Percentiles rank a stretch among this genome's conserved stretches.
Conservation (phyloP, 2,888 invertebrate genomes). For the Cephus pygmeus region DNA sequence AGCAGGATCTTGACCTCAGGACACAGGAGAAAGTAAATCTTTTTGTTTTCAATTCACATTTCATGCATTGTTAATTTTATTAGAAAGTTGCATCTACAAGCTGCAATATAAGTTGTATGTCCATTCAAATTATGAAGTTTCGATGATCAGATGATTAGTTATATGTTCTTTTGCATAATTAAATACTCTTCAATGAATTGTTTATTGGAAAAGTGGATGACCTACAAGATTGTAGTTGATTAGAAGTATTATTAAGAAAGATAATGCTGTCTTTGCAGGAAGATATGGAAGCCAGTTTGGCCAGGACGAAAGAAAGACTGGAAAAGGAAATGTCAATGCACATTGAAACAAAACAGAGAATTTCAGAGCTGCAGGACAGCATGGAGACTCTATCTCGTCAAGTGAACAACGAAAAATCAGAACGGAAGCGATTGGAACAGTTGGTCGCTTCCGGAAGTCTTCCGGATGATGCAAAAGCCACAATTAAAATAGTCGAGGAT, state of each 20-base stretch:
- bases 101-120: neutral
- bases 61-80: neutral
- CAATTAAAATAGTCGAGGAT: slow-evolving; percentile 62
- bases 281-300: slow-evolving; percentile 86
- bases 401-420: slow-evolving; percentile 81
- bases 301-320: slow-evolving; percentile 84
- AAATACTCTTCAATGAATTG: too few relatives aligned
- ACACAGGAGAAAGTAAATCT: slow-evolving; percentile 81
- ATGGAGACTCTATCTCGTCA: slow-evolving; percentile 67
- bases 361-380: slow-evolving; percentile 73
- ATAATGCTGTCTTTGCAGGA: slow-evolving; percentile 67
- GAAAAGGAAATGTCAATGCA: slow-evolving; percentile 91
- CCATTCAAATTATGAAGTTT: neutral
- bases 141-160: too few relatives aligned
- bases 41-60: slow-evolving; percentile 16
- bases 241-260: slow-evolving; percentile 3
- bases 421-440: slow-evolving; percentile 84
- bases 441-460: slow-evolving; percentile 91
- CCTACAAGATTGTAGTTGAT: neutral
- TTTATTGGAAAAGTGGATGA: too few relatives aligned
- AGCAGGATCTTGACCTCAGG: slow-evolving; percentile 90
- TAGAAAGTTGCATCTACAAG: neutral
- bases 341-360: slow-evolving; percentile 85
- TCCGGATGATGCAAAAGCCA: slow-evolving; percentile 90
- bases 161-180: too few relatives aligned